These are phyloP conservation scores for Oryzias woworae DNA, from an alignment of 2,113 vertebrate species.

Conservation along the genomic window DNA sequence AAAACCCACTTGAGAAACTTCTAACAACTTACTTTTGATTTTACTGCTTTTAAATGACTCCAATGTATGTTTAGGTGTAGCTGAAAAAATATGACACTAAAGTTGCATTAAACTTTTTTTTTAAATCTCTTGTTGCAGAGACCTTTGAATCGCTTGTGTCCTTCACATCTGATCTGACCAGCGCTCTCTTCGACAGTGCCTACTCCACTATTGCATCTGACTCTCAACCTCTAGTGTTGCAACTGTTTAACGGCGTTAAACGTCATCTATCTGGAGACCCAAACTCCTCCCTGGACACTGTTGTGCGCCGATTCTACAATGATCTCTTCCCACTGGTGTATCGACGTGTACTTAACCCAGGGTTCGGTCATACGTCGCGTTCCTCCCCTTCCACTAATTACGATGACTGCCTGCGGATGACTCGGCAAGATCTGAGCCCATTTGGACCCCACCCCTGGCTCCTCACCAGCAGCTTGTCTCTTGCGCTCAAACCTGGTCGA, in stretches of 20 bases:
- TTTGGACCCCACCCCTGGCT: conserved; percentile 84
- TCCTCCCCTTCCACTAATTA: conserved; percentile 52
- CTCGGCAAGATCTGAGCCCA: conserved; percentile 84
- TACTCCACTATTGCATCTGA: conserved; percentile 84
- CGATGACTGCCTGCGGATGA: conserved; percentile 84
- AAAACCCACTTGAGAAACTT: no score
- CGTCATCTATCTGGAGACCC: conserved; percentile 82
- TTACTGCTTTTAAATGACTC: no score
- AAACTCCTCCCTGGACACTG: conserved; percentile 75
- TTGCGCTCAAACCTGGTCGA: conserved; percentile 79
- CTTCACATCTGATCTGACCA: conserved; percentile 84
- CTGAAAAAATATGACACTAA: background rate
- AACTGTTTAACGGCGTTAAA: conserved; percentile 82
- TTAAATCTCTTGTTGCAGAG: conserved; percentile 70
- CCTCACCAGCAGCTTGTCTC: conserved; percentile 76
- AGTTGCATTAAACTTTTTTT: background rate
- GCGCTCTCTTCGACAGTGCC: conserved; percentile 82
- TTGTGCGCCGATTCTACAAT: conserved; percentile 82
- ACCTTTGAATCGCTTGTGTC: conserved; percentile 85
- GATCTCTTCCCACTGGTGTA: conserved; percentile 89
- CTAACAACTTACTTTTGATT: no score
- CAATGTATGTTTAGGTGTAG: background rate
- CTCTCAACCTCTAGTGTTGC: conserved; percentile 79
- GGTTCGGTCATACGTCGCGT: conserved; percentile 67
- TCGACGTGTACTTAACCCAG: conserved; percentile 86